Evolutionary conservation across 1,140 invertebrate species (phyloP), one percentile per base, ranked within the genome.

Genomic region (Pygmarrhopalites habei): DNA sequence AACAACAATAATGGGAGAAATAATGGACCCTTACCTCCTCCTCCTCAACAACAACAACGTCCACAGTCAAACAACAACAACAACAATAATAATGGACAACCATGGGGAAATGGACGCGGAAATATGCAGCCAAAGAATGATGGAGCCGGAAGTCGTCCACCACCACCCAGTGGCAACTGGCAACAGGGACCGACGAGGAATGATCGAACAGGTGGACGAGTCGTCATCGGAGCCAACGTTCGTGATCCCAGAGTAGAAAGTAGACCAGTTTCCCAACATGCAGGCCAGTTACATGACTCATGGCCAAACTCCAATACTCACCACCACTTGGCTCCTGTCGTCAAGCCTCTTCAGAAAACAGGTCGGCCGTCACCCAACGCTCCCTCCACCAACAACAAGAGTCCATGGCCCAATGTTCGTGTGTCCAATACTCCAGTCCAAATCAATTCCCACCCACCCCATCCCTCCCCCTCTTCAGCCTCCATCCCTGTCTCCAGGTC

Each of bases 281-380:
- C 64, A 19, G 66, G 66, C 49, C 64, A 68, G 23, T 60, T 71
- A 23, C 58, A 66, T 15, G 69, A 71, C 49, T 71, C 69, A n/a
- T 71, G 69, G 69, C 69, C 69, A 4, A 71, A 71, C 60, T 47
- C 65, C 12, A 71, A 71, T 49, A 65, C 66, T 29, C 69, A 71
- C 62, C 69, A 71, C 41, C 66, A 66, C 49, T 47, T 71, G 26
- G 60, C 65, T 19, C 68, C 68, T 7, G 65, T 57, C 2, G 5
- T 14, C 1, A 4, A 10, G 28, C 21, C 35, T 7, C 58, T 25
- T 44, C 47, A 14, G 15, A 35, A 35, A 55, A 2, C 57, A n/a
- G n/a, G n/a, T 32, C 15, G 15, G 41, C 35, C 58, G 15, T 7
- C 32, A 2, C 28, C 10, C 28, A 30, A 52, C 32, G 15, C 25